phyloP scores from a whole-genome alignment of 2,113 vertebrate species.

The Charadrius vociferus region DNA sequence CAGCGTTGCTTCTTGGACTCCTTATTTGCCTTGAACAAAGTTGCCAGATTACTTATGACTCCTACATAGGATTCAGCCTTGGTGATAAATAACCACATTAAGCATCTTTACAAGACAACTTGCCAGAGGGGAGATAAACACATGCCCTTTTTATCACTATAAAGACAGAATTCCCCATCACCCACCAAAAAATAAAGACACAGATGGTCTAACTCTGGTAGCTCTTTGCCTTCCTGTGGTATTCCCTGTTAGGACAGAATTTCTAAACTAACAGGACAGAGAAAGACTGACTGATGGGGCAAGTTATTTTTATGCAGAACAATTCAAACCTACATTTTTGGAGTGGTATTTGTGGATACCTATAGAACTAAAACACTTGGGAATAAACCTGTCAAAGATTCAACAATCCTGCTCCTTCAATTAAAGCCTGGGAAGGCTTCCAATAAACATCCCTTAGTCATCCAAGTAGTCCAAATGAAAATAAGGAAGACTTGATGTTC shows the following conservation, averaged over 20 bases:
- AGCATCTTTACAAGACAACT: not conserved
- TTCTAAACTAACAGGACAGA: not conserved
- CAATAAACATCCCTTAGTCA: slow-evolving; percentile 61
- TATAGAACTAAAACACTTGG: slow-evolving; percentile 17
- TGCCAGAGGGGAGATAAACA: not conserved
- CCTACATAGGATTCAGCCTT: not conserved
- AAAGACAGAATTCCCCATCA: not conserved
- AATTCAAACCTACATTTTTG: not conserved
- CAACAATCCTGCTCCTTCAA: slow-evolving; percentile 14
- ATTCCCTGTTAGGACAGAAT: not conserved
- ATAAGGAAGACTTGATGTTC: slow-evolving; percentile 39
- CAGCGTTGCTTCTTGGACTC: not conserved
- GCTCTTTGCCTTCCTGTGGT: not conserved
- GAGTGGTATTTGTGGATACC: slow-evolving; percentile 41
- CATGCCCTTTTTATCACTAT: not conserved
- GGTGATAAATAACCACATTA: not conserved
- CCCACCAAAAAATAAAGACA: not conserved
- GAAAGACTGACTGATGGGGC: not conserved
- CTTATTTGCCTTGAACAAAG: not conserved
- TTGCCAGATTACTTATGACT: not conserved
- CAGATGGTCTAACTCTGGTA: not conserved
- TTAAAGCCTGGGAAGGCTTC: slow-evolving; percentile 46
- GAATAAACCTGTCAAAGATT: slow-evolving; percentile 39
- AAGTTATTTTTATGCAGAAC: not conserved
- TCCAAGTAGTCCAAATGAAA: slow-evolving; percentile 28